A percentile compares a stretch with the other conserved stretches of the same genome.
Evolutionary conservation across 1,140 invertebrate genomes (phyloP).

Genomic region (Varroa destructor): DNA sequence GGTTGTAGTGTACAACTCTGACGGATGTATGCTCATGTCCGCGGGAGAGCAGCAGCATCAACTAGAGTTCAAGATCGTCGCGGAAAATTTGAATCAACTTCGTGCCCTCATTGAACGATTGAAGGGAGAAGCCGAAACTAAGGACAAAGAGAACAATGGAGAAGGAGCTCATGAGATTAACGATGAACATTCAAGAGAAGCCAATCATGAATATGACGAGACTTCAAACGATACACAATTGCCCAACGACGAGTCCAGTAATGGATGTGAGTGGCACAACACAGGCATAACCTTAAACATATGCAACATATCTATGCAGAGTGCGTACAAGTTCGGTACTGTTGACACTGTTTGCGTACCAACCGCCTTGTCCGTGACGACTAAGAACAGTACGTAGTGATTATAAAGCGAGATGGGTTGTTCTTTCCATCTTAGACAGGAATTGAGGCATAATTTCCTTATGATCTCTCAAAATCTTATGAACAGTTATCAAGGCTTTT

Average conservation of each 20-base stretch:
- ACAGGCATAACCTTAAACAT: too few relatives aligned
- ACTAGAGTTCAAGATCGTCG: conserved; percentile 6
- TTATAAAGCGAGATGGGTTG: too few relatives aligned
- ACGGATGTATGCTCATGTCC: not conserved
- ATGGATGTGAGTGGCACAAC: too few relatives aligned
- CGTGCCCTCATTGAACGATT: not conserved
- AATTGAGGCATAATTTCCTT: too few relatives aligned
- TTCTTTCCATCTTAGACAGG: too few relatives aligned
- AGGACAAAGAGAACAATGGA: conserved; percentile 1
- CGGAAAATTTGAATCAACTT: conserved; percentile 3
- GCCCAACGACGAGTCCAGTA: not conserved
- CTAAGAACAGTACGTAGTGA: too few relatives aligned
- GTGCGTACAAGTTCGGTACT: too few relatives aligned
- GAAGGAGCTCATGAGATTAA: not conserved
- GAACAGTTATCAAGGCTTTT: too few relatives aligned
- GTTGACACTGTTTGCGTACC: too few relatives aligned
- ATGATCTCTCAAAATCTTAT: too few relatives aligned
- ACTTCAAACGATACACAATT: conserved; percentile 14
- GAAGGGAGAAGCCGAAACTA: conserved; percentile 1
- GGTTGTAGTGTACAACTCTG: conserved; percentile 14
- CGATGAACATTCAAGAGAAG: not conserved
- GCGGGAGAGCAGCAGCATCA: conserved; percentile 8
- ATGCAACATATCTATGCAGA: too few relatives aligned
- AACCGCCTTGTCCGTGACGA: too few relatives aligned
- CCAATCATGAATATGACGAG: conserved; percentile 5